Percentiles rank a stretch among this genome's conserved stretches.
phyloP scores from a whole-genome alignment of 2,888 invertebrate species.

The Heliconius sara region DNA sequence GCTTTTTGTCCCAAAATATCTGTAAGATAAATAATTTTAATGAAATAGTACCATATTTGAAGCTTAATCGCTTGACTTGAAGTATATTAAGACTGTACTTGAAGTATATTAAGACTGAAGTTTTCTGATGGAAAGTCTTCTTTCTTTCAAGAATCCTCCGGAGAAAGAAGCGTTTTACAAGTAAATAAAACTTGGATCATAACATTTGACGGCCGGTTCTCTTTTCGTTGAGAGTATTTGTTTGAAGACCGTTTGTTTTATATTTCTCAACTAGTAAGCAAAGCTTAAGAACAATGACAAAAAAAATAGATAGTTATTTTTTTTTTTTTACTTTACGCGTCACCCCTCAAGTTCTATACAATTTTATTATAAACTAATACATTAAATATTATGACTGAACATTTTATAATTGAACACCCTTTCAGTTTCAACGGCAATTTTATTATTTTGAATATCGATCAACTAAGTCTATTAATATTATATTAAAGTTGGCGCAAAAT shows the following conservation, averaged over 20 bases:
- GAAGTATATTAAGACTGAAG: not conserved
- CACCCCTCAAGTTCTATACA: not conserved
- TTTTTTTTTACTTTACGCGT: not conserved
- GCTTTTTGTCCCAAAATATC: not conserved
- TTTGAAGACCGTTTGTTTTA: not conserved
- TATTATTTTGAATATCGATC: not conserved
- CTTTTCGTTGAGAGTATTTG: constrained; percentile 6
- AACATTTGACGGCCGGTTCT: constrained; percentile 18
- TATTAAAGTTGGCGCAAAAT: not conserved
- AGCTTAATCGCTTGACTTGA: not conserved
- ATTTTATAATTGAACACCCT: not conserved
- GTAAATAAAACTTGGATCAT: constrained; percentile 27
- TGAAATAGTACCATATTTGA: not conserved
- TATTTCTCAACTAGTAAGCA: constrained; percentile 3
- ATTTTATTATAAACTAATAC: not conserved
- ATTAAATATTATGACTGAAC: not conserved
- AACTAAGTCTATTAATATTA: not conserved
- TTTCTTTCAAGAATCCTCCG: not conserved
- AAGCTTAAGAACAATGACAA: constrained; percentile 17
- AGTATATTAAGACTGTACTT: not conserved
- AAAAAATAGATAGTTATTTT: not conserved
- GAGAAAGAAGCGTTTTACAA: constrained; percentile 19
- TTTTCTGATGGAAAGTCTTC: constrained; percentile 5
- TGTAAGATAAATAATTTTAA: not conserved
- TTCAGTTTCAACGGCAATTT: not conserved